These are phyloP conservation scores for Turdus rufiventris DNA, from an alignment of 2,113 vertebrate genomes.

Conservation along the genomic window DNA sequence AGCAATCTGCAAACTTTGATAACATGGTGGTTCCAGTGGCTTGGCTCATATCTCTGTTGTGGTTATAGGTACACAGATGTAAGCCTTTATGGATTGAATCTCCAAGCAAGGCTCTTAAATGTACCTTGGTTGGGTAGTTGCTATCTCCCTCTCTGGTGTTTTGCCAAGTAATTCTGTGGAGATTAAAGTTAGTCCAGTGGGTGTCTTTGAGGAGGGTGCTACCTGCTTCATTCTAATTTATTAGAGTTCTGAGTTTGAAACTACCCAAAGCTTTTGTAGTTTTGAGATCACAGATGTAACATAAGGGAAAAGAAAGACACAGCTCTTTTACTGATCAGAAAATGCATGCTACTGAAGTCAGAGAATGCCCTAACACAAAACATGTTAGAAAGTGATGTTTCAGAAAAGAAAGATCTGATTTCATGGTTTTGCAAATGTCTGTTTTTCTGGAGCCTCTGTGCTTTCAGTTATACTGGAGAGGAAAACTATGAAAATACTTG, in stretches of 20 bases:
- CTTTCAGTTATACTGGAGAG: not conserved
- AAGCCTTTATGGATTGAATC: not conserved
- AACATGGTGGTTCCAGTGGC: constrained; percentile 19
- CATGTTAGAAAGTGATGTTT: fast-evolving
- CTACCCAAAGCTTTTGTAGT: not conserved
- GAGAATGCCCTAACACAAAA: not conserved
- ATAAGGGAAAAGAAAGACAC: not conserved
- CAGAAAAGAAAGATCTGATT: not conserved
- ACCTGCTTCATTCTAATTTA: not conserved
- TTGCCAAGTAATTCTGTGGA: not conserved
- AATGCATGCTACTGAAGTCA: not conserved
- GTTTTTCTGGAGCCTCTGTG: fast-evolving
- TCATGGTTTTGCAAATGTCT: not conserved
- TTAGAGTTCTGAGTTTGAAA: not conserved
- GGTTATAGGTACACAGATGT: not conserved
- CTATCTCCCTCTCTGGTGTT: not conserved
- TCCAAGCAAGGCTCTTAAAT: not conserved
- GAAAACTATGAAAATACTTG: not conserved
- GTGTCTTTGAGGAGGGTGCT: not conserved
- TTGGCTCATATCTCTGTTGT: not conserved
- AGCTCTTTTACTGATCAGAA: not conserved
- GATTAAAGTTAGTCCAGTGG: not conserved
- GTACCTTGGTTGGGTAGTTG: not conserved
- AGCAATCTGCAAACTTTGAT: constrained; percentile 54
- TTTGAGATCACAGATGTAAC: not conserved